Evolutionary conservation across 2,797 vertebrate genomes (phyloP), one percentile per base, ranked within the genome.

Genomic region (Coendou prehensilis): DNA sequence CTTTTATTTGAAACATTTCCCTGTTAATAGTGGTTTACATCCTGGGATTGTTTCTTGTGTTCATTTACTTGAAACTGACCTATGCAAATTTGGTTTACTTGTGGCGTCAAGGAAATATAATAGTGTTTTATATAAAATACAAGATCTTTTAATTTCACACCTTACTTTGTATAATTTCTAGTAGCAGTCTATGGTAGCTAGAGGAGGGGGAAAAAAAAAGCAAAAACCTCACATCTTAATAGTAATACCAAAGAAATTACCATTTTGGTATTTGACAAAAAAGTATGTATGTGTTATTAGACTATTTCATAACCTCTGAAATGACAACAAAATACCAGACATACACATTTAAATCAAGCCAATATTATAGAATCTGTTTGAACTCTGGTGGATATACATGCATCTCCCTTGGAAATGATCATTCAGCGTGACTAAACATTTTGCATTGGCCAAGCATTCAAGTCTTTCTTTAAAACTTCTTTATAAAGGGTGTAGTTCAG

Each of bases 61-160:
- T 85, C 9, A 61, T 88, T 92, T 93, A 41, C 78, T 96, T 92
- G 63, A 69, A 71, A 87, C 75, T 37, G 28, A 18, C 30, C 91
- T 85, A 13, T 87, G 37, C 5, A 82, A 80, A n/a, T 71, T 86
- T 93, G 26, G 10, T 71, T 94, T 92, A 75, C 52, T 89, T 54
- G 9, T 73, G 18, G 59, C 6, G 10, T 33, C 54, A 79, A 95
- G 50, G 4, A 67, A 95, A 84, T n/a, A 17, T 30, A 61, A 54
- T 14, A 17, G 11, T 56, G 94, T 90, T 84, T 41, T 15, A 80
- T 23, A 22, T 37, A 82, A 82, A 69, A 56, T 8, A 61, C 17
- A 47, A 0, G 10, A 13, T 17, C 45, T 87, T 86, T 71, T 28
- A 61, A 87, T 81, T 17, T 84, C 67, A n/a, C 47, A 30, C 3